These are phyloP conservation scores for Pseudorectes ferrugineus DNA, from an alignment of 2,113 vertebrate genomes.

Conservation along the genomic window DNA sequence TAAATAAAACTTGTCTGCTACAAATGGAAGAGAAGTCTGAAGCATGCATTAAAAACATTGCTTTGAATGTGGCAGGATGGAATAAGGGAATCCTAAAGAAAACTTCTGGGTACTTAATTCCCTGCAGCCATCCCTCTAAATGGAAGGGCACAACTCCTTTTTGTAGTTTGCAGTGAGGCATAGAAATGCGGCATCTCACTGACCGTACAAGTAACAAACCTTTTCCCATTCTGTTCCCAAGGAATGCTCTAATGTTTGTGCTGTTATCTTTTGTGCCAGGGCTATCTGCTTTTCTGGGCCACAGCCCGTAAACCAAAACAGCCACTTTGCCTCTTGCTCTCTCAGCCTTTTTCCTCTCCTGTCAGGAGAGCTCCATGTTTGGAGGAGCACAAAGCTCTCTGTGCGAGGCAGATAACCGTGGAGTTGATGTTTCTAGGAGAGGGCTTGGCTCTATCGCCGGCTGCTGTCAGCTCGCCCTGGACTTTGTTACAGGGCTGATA, in stretches of 20 bases:
- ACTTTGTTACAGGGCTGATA: conserved; percentile 31
- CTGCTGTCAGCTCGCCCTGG: background rate
- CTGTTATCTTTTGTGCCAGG: background rate
- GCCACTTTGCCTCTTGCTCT: background rate
- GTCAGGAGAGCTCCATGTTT: background rate
- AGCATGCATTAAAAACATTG: background rate
- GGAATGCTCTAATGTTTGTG: background rate
- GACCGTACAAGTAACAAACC: background rate
- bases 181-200: background rate
- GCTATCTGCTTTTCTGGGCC: background rate
- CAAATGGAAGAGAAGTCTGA: background rate
- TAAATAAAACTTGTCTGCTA: background rate
- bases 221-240: background rate
- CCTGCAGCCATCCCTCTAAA: background rate
- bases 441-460: background rate
- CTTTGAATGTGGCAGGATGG: background rate
- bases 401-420: background rate
- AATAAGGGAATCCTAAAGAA: background rate
- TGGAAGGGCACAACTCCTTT: background rate
- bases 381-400: background rate
- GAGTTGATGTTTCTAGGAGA: background rate
- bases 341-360: background rate
- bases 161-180: background rate
- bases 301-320: background rate
- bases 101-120: background rate